Conservation (phyloP, 2,888 invertebrate species). For the Lacanobia oleracea region DNA sequence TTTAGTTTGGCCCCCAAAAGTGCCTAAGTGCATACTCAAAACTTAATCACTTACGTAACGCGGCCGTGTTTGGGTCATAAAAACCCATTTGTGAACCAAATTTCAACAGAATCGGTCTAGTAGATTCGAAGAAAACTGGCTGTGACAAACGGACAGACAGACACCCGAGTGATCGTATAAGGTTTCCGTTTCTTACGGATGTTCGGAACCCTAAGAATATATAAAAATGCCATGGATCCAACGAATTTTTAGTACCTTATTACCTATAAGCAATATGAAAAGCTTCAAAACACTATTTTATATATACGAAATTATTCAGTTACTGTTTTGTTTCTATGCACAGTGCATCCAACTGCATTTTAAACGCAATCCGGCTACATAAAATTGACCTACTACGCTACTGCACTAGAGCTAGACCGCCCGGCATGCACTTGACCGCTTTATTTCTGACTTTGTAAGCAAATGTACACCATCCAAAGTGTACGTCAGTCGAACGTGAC, state of each 20-base stretch:
- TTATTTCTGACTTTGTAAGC: conserved; percentile 31
- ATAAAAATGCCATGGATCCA: not conserved
- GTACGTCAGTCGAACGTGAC: conserved; percentile 45
- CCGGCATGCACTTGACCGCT: conserved; percentile 32
- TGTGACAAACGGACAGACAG: no score
- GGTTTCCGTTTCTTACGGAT: no score
- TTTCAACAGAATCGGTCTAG: no score
- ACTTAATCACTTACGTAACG: no score
- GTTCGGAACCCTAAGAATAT: no score
- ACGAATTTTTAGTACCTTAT: no score
- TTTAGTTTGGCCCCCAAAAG: no score
- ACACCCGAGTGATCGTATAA: no score
- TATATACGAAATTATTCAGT: not conserved
- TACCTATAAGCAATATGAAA: not conserved
- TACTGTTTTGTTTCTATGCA: not conserved
- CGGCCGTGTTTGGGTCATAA: no score
- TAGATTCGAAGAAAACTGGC: no score
- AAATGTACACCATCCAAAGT: conserved; percentile 23
- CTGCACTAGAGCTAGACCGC: not conserved
- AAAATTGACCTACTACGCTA: conserved; percentile 20
- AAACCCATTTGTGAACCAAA: no score
- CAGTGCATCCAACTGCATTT: not conserved
- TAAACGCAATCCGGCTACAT: conserved; percentile 4
- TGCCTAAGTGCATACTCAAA: no score
- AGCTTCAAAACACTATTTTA: not conserved